Conservation (phyloP, 1,140 invertebrate species). For the Sitobion miscanthi region DNA sequence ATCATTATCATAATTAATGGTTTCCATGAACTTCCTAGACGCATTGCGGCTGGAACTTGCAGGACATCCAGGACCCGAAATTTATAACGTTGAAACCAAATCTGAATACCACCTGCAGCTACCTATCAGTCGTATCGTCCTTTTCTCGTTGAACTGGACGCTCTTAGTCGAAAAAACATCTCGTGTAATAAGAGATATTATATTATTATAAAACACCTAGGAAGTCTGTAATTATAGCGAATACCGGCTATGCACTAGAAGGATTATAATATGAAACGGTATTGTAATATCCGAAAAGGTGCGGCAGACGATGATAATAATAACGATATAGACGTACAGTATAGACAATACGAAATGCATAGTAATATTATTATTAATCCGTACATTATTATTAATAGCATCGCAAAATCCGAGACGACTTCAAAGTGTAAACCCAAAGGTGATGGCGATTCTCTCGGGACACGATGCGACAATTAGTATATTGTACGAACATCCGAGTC, state of each 20-base stretch:
- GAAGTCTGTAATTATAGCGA: not conserved
- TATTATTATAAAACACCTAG: not conserved
- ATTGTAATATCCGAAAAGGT: not conserved
- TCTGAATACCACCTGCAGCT: not conserved
- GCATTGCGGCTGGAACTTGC: not conserved
- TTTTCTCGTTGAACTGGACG: not conserved
- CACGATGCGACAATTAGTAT: not conserved
- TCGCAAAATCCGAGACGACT: not conserved
- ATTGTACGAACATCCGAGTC: not conserved
- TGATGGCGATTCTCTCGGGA: not conserved
- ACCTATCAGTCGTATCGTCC: not conserved
- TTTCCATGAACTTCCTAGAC: not conserved
- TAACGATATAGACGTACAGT: not conserved
- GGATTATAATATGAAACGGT: not conserved
- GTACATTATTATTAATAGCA: not conserved
- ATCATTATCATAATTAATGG: not conserved
- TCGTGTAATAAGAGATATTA: not conserved
- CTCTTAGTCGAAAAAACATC: not conserved
- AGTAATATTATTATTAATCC: not conserved
- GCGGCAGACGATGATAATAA: too few relatives aligned
- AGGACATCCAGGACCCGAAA: not conserved
- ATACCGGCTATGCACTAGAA: not conserved
- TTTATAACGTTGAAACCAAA: not conserved
- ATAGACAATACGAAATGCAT: not conserved
- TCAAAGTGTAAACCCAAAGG: not conserved